phyloP scores from a whole-genome alignment of 2,113 vertebrate genomes.

The Aphelocoma coerulescens region DNA sequence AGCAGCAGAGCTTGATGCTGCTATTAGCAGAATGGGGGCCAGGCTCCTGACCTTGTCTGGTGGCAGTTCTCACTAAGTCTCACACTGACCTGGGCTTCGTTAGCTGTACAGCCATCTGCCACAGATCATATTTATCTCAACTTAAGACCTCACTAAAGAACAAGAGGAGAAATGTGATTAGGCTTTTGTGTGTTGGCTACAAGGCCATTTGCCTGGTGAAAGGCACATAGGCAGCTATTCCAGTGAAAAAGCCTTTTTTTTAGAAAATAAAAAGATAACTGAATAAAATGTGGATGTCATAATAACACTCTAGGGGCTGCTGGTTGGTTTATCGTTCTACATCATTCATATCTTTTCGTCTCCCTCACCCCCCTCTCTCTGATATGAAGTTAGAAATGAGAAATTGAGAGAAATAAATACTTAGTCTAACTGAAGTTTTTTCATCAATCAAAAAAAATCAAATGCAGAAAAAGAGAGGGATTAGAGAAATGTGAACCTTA shows the following conservation, averaged over 20 bases:
- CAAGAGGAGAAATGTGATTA: not conserved
- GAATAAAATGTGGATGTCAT: not conserved
- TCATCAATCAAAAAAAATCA: not conserved
- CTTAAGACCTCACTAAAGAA: not conserved
- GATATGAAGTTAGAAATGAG: not conserved
- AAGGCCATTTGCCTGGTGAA: not conserved
- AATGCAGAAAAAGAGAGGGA: not conserved
- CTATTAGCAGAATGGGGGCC: not conserved
- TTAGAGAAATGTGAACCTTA: not conserved
- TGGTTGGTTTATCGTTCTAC: not conserved
- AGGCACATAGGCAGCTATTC: not conserved
- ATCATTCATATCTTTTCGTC: not conserved
- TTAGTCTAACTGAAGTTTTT: not conserved
- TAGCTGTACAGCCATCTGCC: conserved; percentile 43
- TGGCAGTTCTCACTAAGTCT: not conserved
- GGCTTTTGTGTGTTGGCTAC: not conserved
- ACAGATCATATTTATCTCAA: not conserved
- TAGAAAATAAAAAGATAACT: not conserved
- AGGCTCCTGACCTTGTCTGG: conserved; percentile 21
- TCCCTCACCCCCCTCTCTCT: rapidly evolving
- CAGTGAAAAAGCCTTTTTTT: not conserved
- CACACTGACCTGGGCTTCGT: conserved; percentile 10
- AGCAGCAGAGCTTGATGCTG: not conserved
- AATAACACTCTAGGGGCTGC: not conserved
- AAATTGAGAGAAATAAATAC: not conserved